Conservation (phyloP, 2,113 vertebrate species). For the Prolemur simus region DNA sequence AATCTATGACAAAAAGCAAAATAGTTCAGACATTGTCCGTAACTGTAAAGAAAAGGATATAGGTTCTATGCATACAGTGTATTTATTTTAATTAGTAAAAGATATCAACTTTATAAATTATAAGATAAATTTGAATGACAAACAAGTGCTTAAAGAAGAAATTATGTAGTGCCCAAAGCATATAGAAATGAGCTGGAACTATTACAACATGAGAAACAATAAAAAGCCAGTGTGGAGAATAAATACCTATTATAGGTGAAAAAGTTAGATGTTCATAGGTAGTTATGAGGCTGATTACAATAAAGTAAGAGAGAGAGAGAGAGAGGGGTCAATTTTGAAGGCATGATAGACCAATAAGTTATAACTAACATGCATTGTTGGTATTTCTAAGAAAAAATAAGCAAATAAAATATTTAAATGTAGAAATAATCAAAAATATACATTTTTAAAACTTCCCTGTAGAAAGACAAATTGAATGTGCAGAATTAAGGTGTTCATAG, state of each 20-base stretch:
- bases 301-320: background rate
- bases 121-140: background rate
- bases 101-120: background rate
- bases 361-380: background rate
- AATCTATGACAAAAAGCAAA: background rate
- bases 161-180: background rate
- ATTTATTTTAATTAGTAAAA: background rate
- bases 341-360: background rate
- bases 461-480: background rate
- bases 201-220: background rate
- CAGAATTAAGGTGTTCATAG: background rate
- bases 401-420: background rate
- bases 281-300: background rate
- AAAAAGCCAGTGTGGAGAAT: background rate
- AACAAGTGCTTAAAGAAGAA: background rate
- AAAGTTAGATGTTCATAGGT: background rate
- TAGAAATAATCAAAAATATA: background rate
- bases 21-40: background rate
- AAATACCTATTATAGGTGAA: background rate
- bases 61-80: rapidly evolving
- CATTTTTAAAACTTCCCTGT: background rate
- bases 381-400: background rate
- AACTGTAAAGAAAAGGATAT: background rate
- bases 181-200: background rate
- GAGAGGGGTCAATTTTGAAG: background rate